Evolutionary conservation across 2,888 invertebrate species (phyloP).

Genomic region (Nycteola revayana): DNA sequence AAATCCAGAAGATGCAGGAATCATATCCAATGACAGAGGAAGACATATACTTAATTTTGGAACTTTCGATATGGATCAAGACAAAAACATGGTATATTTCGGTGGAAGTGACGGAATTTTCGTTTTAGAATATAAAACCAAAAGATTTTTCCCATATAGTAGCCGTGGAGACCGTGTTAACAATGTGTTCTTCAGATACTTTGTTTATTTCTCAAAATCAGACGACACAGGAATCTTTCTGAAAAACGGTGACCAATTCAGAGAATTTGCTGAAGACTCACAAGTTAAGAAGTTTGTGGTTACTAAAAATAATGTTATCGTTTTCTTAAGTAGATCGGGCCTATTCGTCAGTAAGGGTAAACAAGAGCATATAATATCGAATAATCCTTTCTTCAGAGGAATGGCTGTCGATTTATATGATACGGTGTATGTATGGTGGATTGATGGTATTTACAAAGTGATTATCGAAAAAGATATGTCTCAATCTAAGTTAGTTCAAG

Average conservation of each 20-base stretch:
- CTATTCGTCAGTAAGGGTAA: conserved; percentile 52
- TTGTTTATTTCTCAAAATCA: conserved; percentile 56
- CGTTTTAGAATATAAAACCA: conserved; percentile 41
- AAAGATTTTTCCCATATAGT: conserved; percentile 50
- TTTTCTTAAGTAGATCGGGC: conserved; percentile 53
- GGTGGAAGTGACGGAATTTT: conserved; percentile 66
- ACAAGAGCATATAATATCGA: conserved; percentile 45
- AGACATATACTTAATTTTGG: conserved; percentile 55
- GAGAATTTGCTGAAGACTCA: conserved; percentile 43
- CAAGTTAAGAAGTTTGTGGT: conserved; percentile 59
- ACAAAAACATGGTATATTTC: conserved; percentile 53
- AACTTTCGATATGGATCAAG: conserved; percentile 65
- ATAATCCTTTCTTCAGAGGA: conserved; percentile 62
- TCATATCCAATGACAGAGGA: conserved; percentile 33
- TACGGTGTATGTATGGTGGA: conserved; percentile 65
- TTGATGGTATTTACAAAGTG: conserved; percentile 65
- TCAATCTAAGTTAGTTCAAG: conserved; percentile 47
- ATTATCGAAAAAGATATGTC: conserved; percentile 42
- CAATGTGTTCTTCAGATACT: conserved; percentile 54
- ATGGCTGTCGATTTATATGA: conserved; percentile 59
- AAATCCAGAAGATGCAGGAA: conserved; percentile 32
- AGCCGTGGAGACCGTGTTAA: conserved; percentile 57
- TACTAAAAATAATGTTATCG: conserved; percentile 52
- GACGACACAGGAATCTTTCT: conserved; percentile 49
- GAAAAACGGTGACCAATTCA: conserved; percentile 57